These are phyloP conservation scores for Pogonocherus hispidulus DNA, from an alignment of 2,888 invertebrate genomes.

Conservation along the genomic window DNA sequence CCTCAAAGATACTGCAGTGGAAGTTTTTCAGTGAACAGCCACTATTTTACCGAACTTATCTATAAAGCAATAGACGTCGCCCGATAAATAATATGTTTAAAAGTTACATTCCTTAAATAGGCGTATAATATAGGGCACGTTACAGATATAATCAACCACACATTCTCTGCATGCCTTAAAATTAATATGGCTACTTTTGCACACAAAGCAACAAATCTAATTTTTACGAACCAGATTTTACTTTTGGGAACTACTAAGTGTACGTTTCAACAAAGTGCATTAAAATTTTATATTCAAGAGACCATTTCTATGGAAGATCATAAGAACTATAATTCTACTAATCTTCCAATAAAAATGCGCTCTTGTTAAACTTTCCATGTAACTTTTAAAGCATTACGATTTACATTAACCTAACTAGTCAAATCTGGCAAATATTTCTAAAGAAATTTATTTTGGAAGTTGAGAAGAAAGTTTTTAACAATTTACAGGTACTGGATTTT, in stretches of 20 bases:
- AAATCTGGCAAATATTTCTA: background rate
- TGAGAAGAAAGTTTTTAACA: background rate
- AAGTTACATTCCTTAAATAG: background rate
- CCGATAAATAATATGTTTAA: no score
- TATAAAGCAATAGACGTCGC: no score
- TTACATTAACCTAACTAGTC: conserved; percentile 4
- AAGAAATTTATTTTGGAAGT: background rate
- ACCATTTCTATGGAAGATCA: background rate
- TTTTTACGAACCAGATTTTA: conserved; percentile 18
- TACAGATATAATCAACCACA: conserved; percentile 15
- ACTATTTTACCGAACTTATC: background rate
- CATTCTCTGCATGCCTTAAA: conserved; percentile 37
- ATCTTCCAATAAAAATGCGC: background rate
- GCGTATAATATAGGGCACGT: background rate
- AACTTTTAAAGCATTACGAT: conserved; percentile 10
- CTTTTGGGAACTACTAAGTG: conserved; percentile 43
- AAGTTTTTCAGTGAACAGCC: background rate
- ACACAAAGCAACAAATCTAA: conserved; percentile 40
- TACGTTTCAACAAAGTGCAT: conserved; percentile 51
- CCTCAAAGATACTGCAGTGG: background rate
- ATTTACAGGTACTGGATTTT: background rate
- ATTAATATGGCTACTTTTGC: conserved; percentile 37
- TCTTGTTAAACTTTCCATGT: background rate
- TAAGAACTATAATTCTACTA: background rate
- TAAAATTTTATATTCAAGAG: conserved; percentile 25